Conservation (phyloP, 2,888 invertebrate genomes). For the Lithophane leautieri region DNA sequence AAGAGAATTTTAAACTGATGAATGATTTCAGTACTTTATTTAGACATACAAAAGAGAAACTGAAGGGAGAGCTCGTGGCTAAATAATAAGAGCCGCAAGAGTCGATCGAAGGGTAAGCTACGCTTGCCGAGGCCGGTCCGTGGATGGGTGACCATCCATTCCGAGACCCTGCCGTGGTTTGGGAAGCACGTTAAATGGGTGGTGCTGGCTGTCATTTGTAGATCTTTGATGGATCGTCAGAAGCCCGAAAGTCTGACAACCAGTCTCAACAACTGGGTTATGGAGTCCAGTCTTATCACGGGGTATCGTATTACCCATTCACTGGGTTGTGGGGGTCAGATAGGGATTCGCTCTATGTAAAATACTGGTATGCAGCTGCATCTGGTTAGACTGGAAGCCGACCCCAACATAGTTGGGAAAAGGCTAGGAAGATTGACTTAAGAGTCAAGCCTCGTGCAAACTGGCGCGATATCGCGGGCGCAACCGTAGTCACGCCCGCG, state of each 20-base stretch:
- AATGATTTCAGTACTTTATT: background rate
- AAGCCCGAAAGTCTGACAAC: background rate
- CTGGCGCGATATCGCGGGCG: too few relatives aligned
- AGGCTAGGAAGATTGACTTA: too few relatives aligned
- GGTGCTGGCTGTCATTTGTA: background rate
- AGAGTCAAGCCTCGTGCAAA: too few relatives aligned
- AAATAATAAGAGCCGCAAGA: background rate
- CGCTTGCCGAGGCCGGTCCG: background rate
- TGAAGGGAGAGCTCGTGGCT: background rate
- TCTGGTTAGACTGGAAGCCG: too few relatives aligned
- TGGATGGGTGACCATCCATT: background rate
- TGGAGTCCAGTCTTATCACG: too few relatives aligned
- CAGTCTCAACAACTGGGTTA: too few relatives aligned
- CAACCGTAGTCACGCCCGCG: too few relatives aligned
- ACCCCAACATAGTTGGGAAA: too few relatives aligned
- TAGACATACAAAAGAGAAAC: background rate
- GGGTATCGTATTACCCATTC: background rate
- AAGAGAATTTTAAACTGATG: conserved; percentile 11
- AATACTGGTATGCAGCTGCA: too few relatives aligned
- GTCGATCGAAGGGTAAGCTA: background rate
- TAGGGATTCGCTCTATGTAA: too few relatives aligned
- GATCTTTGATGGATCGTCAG: background rate
- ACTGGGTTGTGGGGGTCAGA: background rate
- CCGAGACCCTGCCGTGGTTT: background rate
- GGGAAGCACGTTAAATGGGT: background rate